These are phyloP conservation scores for Sciurus niger DNA, from an alignment of 2,113 vertebrate genomes.

Conservation along the genomic window DNA sequence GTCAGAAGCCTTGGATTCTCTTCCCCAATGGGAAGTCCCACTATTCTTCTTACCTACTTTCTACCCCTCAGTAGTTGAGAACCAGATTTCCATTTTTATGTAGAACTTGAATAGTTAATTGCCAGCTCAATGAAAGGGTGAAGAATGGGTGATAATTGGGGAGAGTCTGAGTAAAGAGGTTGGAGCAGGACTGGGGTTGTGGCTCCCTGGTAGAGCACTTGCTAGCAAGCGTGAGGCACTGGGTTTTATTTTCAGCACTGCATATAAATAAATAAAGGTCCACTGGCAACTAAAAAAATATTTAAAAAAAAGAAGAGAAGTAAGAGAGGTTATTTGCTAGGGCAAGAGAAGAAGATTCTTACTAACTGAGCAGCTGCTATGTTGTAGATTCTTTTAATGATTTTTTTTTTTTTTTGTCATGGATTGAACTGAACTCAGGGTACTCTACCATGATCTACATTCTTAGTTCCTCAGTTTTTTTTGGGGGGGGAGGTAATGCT, in stretches of 20 bases:
- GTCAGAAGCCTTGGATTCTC: background rate
- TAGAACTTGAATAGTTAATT: background rate
- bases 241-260: no score
- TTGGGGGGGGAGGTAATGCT: no score
- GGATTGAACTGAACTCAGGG: no score
- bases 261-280: no score
- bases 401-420: background rate
- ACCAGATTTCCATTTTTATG: background rate
- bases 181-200: background rate
- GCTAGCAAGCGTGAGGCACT: no score
- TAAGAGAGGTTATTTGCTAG: background rate
- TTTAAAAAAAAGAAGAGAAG: background rate
- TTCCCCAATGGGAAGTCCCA: background rate
- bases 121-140: background rate
- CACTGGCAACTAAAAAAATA: no score
- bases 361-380: background rate
- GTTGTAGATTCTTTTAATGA: background rate
- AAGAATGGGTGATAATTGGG: background rate
- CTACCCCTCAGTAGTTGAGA: background rate
- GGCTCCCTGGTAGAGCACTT: no score
- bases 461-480: background rate
- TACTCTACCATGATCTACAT: background rate
- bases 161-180: background rate
- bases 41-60: background rate
- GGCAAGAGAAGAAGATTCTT: background rate